Evolutionary conservation across 2,113 vertebrate species (phyloP), one percentile per base, ranked within the genome.

Genomic region (Cochlearius cochlearius): DNA sequence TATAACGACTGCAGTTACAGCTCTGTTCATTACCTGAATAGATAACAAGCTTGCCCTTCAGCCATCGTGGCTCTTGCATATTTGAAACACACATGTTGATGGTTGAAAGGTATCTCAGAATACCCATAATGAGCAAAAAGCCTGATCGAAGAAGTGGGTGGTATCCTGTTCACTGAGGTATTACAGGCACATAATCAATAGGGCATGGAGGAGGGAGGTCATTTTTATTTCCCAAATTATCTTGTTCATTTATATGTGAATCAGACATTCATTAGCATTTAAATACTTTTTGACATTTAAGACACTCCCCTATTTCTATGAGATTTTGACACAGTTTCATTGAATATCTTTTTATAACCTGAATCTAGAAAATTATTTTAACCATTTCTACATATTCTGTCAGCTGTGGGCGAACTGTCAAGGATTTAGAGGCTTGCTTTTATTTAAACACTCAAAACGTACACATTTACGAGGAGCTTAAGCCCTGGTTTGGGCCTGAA

Each of bases 191-290:
- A 82, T 89, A 95, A 95, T 96, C 97, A 89, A 95, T 96, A 87
- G 67, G 86, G 66, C 87, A 96, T 38, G 50, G 78, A 95, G 43
- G 79, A 94, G 88, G 80, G 36, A 90, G 86, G 93, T 96, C 1
- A 82, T 84, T 86, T 92, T 88, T 91, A 84, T 94, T 91, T 91
- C 90, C 84, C 88, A 91, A 95, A 96, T 96, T 91, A 91, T 69
- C 89, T 84, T 80, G 49, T 93, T 96, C 58, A 76, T 85, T 97
- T 95, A 64, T 67, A 85, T 84, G 60, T 91, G 93, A 96, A 96
- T 90, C 80, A 93, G 95, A 94, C 58, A 82, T 85, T 86, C 62
- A 97, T 96, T 96, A 95, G 36, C 97, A 96, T 97, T 96, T 95
- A 92, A 97, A 96, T 95, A 58, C 81, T 69, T 82, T 83, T 26